Evolutionary conservation across 2,113 vertebrate genomes (phyloP), one percentile per base, ranked within the genome.

Genomic region (Hirundichthys speculiger): DNA sequence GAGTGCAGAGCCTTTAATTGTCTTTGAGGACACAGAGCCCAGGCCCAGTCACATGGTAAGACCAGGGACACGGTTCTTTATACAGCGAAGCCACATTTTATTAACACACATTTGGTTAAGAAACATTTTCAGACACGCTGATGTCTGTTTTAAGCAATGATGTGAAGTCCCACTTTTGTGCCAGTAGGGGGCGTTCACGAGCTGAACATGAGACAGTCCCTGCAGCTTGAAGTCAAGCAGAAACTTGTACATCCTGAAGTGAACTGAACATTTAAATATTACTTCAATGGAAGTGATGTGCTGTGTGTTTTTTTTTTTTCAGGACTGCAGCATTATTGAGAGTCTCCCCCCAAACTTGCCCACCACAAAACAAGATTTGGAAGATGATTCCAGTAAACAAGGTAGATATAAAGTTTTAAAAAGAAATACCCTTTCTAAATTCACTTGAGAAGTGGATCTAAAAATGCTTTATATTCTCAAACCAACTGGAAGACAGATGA

Each of bases 1-100:
- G 91, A 83, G 76, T 45, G 49, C 72, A 2, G 86, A 89, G 70
- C 80, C 90, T 13, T 88, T 92, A 0, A 92, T 93, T 14, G 75
- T 90, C 19, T 93, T 93, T 73, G 88, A 90, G 12, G 88, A 91
- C 13, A 24, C 81, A 27, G 64, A 61, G 42, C 51, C 20, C 13
- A 74, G 69, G 59, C 57, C 57, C 12, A 25, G 20, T 52, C 85
- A 75, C 54, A 77, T 60, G 84, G 90, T 90, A 58, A 75, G 72
- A 12, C 15, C 30, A 34, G 9, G 21, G 39, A 16, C 2, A n/a
- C n/a, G n/a, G n/a, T n/a, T n/a, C n/a, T n/a, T n/a, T n/a, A n/a
- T n/a, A n/a, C n/a, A n/a, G n/a, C n/a, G n/a, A n/a, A n/a, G n/a
- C n/a, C n/a, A n/a, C n/a, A n/a, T n/a, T n/a, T n/a, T n/a, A n/a